phyloP scores from a whole-genome alignment of 2,888 invertebrate species.

The Stenodera caucasica region DNA sequence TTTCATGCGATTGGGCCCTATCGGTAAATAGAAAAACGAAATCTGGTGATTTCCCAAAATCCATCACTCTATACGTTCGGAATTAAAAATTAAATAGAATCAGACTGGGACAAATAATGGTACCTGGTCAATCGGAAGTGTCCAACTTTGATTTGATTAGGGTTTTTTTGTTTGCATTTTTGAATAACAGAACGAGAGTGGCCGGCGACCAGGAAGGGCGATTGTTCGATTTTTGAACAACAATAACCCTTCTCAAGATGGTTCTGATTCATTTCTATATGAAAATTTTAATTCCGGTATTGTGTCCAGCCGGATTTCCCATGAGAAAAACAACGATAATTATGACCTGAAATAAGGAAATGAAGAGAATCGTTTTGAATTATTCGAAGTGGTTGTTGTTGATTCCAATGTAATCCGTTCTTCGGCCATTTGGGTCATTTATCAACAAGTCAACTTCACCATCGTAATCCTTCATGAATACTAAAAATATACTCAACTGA shows the following conservation, averaged over 20 bases:
- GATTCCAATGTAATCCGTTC: no score
- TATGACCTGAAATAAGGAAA: no score
- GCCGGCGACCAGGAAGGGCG: conserved; percentile 24
- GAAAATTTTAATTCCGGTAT: conserved; percentile 35
- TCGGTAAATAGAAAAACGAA: no score
- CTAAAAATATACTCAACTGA: conserved; percentile 35
- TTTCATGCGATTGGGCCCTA: no score
- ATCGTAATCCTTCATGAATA: conserved; percentile 38
- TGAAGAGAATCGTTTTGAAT: no score
- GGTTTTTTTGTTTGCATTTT: conserved; percentile 27
- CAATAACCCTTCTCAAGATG: conserved; percentile 39
- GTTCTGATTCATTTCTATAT: conserved; percentile 19
- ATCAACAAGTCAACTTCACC: conserved; percentile 39
- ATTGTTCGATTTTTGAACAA: conserved; percentile 12
- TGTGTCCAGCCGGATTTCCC: conserved; percentile 33
- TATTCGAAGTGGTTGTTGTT: no score
- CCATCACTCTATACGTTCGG: not conserved
- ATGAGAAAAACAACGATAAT: conserved; percentile 10
- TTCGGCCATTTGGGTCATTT: conserved; percentile 36
- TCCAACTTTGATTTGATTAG: conserved; percentile 33
- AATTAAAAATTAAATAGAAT: conserved; percentile 18
- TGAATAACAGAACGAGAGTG: conserved; percentile 23
- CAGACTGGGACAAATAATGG: conserved; percentile 4
- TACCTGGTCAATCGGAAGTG: conserved; percentile 35
- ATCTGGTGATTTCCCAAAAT: not conserved